phyloP scores from a whole-genome alignment of 1,140 invertebrate species.

The Belonocnema kinseyi region DNA sequence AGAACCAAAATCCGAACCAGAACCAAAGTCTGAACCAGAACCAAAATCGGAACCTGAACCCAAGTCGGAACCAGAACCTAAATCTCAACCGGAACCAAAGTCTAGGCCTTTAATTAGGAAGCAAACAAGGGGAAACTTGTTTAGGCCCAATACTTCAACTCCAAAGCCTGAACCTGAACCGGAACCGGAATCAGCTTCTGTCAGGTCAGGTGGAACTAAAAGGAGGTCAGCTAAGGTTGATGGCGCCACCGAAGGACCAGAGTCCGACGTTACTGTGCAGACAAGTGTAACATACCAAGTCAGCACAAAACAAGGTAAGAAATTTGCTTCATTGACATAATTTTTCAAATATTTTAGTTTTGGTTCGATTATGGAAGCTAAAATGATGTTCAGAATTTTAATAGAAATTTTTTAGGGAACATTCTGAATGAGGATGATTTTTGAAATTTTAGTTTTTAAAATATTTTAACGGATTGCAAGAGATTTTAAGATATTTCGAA shows the following conservation, averaged over 20 bases:
- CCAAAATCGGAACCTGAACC: conserved; percentile 60
- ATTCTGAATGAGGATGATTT: too few species aligned
- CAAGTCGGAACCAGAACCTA: conserved; percentile 47
- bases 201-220: conserved; percentile 66
- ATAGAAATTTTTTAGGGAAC: neutral
- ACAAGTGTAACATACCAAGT: conserved; percentile 84
- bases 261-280: conserved; percentile 79
- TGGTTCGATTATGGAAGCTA: neutral
- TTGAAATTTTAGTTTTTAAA: too few species aligned
- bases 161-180: conserved; percentile 54
- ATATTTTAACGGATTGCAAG: too few species aligned
- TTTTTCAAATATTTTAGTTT: neutral
- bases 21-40: conserved; percentile 55
- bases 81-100: conserved; percentile 10
- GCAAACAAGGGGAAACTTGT: neutral
- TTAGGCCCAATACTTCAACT: neutral
- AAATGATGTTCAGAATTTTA: neutral
- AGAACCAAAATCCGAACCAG: conserved; percentile 53
- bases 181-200: conserved; percentile 64
- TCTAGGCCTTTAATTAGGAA: neutral
- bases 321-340: neutral
- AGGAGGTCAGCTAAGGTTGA: conserved; percentile 68
- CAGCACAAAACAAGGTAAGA: conserved; percentile 77
- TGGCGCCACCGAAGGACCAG: conserved; percentile 50
- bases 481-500: too few species aligned